phyloP scores from a whole-genome alignment of 2,888 invertebrate genomes.

The Macrophya alboannulata region DNA sequence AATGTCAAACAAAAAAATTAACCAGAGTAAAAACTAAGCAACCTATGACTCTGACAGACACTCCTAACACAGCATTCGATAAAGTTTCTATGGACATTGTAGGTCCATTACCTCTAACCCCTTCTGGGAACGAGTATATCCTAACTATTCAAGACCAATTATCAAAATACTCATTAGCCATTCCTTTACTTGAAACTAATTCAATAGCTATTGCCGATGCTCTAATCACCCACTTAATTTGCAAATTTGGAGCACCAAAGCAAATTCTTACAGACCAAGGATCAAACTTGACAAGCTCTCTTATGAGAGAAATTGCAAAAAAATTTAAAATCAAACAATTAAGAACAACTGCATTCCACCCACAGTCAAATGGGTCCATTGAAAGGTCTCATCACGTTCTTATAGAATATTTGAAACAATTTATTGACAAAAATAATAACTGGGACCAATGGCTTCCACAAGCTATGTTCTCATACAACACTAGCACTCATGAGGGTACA shows the following conservation, averaged over 20 bases:
- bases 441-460: background rate
- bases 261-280: constrained; percentile 31
- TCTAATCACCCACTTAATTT: background rate
- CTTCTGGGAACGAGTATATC: background rate
- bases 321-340: constrained; percentile 30
- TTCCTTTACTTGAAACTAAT: background rate
- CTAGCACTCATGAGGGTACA: background rate
- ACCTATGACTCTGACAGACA: constrained; percentile 54
- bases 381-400: constrained; percentile 59
- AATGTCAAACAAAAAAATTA: constrained; percentile 56
- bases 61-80: constrained; percentile 51
- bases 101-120: constrained; percentile 3
- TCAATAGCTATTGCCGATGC: constrained; percentile 8
- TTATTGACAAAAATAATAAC: background rate
- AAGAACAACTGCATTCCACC: constrained; percentile 57
- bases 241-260: background rate
- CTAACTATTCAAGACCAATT: constrained; percentile 6
- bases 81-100: constrained; percentile 54
- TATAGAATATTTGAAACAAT: constrained; percentile 56
- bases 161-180: background rate
- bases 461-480: background rate
- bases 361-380: constrained; percentile 60
- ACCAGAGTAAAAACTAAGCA: constrained; percentile 8
- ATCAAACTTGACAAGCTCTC: background rate
- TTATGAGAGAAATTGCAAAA: constrained; percentile 1